phyloP scores from a whole-genome alignment of 2,113 vertebrate species.

The Crotalus helleri region DNA sequence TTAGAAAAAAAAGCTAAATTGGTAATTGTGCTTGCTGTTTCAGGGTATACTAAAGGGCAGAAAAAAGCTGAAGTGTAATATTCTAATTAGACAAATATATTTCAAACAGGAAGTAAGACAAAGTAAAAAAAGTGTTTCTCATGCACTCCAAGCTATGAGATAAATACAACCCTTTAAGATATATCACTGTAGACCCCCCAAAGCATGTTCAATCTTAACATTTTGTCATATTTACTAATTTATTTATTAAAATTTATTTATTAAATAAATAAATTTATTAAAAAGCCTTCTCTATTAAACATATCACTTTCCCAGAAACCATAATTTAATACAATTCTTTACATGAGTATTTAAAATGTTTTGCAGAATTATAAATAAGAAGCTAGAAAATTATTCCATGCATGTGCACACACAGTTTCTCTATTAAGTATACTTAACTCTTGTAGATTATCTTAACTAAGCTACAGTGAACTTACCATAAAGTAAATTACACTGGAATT shows the following conservation, averaged over 20 bases:
- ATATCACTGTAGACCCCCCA: conserved; percentile 2
- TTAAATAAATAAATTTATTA: not conserved
- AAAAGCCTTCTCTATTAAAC: not conserved
- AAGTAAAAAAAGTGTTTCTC: not conserved
- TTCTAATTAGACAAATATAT: not conserved
- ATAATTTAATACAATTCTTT: not conserved
- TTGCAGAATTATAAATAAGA: not conserved
- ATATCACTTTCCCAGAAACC: not conserved
- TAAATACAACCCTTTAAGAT: conserved; percentile 3
- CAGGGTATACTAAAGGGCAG: not conserved
- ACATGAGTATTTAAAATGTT: not conserved
- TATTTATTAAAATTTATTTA: too few relatives aligned
- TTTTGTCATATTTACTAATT: not conserved
- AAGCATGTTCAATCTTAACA: not conserved
- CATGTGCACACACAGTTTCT: not conserved
- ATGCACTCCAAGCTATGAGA: not conserved
- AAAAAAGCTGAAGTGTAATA: not conserved
- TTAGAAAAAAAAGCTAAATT: not conserved
- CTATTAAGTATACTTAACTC: not conserved
- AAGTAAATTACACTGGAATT: not conserved
- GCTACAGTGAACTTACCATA: not conserved
- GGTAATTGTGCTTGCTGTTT: not conserved
- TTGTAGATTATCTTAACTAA: not conserved
- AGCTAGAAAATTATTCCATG: not conserved
- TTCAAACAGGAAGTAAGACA: not conserved